Percentiles rank a stretch among this genome's conserved stretches.
Conservation (phyloP, 2,113 vertebrate genomes). For the Pachypanchax playfairii region DNA sequence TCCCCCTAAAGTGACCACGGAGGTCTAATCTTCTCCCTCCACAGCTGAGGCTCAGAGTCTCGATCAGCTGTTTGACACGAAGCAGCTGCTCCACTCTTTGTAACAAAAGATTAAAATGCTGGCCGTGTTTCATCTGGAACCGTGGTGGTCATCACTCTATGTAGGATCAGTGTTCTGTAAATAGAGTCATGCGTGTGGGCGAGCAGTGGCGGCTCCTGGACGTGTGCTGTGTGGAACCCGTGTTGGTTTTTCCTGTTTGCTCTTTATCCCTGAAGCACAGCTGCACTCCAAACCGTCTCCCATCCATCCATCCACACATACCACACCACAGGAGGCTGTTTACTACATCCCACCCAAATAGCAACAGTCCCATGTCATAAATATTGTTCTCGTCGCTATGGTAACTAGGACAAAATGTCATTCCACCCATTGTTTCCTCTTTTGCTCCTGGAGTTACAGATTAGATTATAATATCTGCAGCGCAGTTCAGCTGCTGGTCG, state of each 20-base stretch:
- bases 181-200: no score
- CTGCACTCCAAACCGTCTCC: conserved; percentile 36
- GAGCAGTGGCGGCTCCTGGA: background rate
- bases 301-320: conserved; percentile 30
- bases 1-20: conserved; percentile 39
- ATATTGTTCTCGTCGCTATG: conserved; percentile 64
- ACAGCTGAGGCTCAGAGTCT: conserved; percentile 8
- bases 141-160: conserved; percentile 38
- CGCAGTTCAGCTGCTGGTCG: conserved; percentile 11
- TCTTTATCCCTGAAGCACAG: conserved; percentile 57
- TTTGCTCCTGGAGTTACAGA: conserved; percentile 16
- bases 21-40: conserved; percentile 24
- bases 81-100: conserved; percentile 59
- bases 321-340: conserved; percentile 29
- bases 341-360: conserved; percentile 49
- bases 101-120: conserved; percentile 57
- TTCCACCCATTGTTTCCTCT: conserved; percentile 46
- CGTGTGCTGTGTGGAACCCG: conserved; percentile 26
- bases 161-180: conserved; percentile 52
- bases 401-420: conserved; percentile 49
- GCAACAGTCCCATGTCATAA: conserved; percentile 33
- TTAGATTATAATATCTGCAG: conserved; percentile 20
- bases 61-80: conserved; percentile 35
- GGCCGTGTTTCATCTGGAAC: conserved; percentile 31
- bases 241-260: conserved; percentile 13